phyloP scores from a whole-genome alignment of 2,797 vertebrate genomes.

The Enteromius paludinosus region DNA sequence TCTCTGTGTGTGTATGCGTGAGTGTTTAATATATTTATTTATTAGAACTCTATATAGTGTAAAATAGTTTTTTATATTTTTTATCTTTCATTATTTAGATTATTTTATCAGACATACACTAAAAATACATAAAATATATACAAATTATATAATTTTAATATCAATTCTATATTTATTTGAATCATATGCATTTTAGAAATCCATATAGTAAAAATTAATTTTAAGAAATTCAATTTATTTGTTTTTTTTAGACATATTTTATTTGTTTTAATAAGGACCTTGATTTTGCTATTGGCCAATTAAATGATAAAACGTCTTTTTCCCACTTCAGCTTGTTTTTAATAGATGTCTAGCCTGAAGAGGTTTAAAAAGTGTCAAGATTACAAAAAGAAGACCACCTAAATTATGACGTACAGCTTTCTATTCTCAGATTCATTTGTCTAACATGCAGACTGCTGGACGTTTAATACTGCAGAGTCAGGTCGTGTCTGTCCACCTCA shows the following conservation, averaged over 20 bases:
- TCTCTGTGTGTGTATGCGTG: no score
- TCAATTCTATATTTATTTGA: neutral
- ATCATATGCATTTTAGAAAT: neutral
- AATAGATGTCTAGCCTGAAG: neutral
- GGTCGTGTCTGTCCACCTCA: conserved; percentile 37
- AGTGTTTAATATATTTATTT: no score
- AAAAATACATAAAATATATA: no score
- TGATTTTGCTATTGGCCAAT: neutral
- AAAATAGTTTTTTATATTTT: no score
- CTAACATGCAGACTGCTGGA: conserved; percentile 47
- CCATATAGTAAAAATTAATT: neutral
- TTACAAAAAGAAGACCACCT: conserved; percentile 49
- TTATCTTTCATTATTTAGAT: no score
- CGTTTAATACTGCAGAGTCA: conserved; percentile 51
- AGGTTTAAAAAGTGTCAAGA: neutral
- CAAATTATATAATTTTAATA: no score
- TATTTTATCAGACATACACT: neutral
- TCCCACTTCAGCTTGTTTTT: neutral
- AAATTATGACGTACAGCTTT: conserved; percentile 52
- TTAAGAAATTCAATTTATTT: neutral
- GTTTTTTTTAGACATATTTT: neutral
- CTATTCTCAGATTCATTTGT: conserved; percentile 69
- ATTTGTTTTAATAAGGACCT: neutral
- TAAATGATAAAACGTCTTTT: neutral
- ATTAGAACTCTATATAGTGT: no score